phyloP scores from a whole-genome alignment of 1,140 invertebrate species.

The Drosophila lacteicornis region DNA sequence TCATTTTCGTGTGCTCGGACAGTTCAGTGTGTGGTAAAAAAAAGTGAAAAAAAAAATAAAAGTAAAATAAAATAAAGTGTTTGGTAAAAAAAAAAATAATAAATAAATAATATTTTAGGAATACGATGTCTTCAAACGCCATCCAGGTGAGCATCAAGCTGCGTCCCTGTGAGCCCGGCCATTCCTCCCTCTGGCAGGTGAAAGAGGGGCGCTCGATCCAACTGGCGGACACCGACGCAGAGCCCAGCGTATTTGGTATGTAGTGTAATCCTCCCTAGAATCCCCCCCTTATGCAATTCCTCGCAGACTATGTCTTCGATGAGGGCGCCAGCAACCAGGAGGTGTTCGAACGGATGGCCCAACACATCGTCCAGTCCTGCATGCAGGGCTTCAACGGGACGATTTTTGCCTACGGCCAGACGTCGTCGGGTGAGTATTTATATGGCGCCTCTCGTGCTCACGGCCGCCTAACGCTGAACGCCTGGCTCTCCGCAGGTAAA shows the following conservation, averaged over 20 bases:
- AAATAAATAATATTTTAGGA: too few species aligned
- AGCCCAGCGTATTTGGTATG: conserved; percentile 86
- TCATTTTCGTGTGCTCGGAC: too few species aligned
- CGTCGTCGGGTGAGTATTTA: conserved; percentile 89
- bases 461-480: background rate
- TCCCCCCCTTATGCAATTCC: background rate
- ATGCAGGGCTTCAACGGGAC: conserved; percentile 94
- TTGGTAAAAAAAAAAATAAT: too few species aligned
- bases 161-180: conserved; percentile 88
- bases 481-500: conserved; percentile 78
- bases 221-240: conserved; percentile 86
- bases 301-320: conserved; percentile 90
- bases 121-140: background rate
- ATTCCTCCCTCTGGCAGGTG: conserved; percentile 87
- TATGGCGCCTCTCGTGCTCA: background rate
- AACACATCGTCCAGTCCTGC: conserved; percentile 90
- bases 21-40: background rate
- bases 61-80: too few species aligned
- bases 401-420: conserved; percentile 97
- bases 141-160: conserved; percentile 90
- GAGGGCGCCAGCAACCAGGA: conserved; percentile 86
- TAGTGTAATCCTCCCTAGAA: background rate
- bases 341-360: conserved; percentile 89
- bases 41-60: too few species aligned
- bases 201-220: conserved; percentile 86